Base-by-base conservation (phyloP, 2,797 vertebrate genomes). In the Lacerta agilis region DNA sequence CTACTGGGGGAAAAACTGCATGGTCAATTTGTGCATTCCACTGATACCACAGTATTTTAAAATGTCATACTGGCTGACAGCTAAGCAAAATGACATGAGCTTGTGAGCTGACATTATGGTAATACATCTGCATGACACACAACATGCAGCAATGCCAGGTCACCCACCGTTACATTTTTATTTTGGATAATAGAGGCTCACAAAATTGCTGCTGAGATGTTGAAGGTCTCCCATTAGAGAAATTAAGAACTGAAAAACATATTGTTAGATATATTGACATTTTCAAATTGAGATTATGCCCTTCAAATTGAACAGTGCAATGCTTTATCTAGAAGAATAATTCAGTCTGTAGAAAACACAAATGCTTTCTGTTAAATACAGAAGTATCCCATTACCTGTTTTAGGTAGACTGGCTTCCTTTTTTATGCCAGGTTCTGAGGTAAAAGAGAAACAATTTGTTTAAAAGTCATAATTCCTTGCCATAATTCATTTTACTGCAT, bases 31-130 rank as follows among this genome's bases (percentile, higher is more conserved):
- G 58, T 67, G 29, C 64, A 3, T 1, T 86, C 29, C 78, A 86
- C 29, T 64, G 33, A 61, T 88, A 75, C 36, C 41, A 92, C 87
- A 87, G 75, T 91, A 88, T 83, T 92, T 86, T 84, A 89, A 55
- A 20, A 83, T 64, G 69, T 93, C 89, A 90, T 29, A n/a, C 11
- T 91, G 87, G 87, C n/a, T 87, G 89, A 86, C 80, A 93, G 69
- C n/a, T 41, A 67, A 81, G 45, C 29, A 89, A 67, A 84, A 55
- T 20, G 25, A 67, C 66, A 3, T 41, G 7, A 88, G 75, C 61
- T 29, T 90, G 43, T 69, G 23, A 36, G 33, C 83, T 92, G 78
- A 75, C 41, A 67, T 20, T 5, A 83, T 38, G 20, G 17, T 38
- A 85, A 29, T 83, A 76, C 49, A 43, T 3, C 55, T 17, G 33